These are phyloP conservation scores for Drosophila robusta DNA, from an alignment of 2,888 invertebrate genomes.

Conservation along the genomic window DNA sequence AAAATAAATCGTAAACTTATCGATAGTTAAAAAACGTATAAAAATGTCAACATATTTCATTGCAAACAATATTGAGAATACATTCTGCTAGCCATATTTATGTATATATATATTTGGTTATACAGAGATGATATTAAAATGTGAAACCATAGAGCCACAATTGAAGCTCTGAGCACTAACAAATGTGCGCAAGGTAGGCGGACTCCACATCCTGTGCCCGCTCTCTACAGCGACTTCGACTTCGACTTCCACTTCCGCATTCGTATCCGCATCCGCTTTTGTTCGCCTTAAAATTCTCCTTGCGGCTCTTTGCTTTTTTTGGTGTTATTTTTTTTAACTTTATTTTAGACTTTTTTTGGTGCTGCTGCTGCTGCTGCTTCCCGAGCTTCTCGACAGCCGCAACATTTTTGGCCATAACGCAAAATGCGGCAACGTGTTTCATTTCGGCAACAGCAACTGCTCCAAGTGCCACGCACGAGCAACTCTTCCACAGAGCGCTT, in stretches of 20 bases:
- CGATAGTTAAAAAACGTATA: background rate
- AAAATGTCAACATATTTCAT: background rate
- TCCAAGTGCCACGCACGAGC: conserved; percentile 48
- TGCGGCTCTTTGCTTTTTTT: conserved; percentile 15
- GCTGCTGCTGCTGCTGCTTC: conserved; percentile 12
- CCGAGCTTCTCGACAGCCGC: conserved; percentile 47
- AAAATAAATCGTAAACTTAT: background rate
- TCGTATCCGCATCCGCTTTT: conserved; percentile 50
- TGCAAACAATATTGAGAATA: background rate
- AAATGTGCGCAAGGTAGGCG: conserved; percentile 55
- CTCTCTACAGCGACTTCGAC: background rate
- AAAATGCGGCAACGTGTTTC: conserved; percentile 55
- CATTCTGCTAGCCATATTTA: background rate
- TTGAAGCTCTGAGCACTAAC: conserved; percentile 25
- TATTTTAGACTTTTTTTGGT: background rate
- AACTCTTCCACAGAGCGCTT: conserved; percentile 34
- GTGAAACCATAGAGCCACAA: conserved; percentile 10
- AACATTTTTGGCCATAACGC: conserved; percentile 48
- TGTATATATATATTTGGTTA: conserved; percentile 1
- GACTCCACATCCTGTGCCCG: conserved; percentile 38
- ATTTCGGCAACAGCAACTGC: conserved; percentile 26
- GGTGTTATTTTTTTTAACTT: background rate
- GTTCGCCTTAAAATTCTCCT: conserved; percentile 29
- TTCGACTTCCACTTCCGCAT: conserved; percentile 21
- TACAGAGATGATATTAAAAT: conserved; percentile 24